Evolutionary conservation across 1,140 invertebrate species (phyloP).

Genomic region (Periplaneta americana): DNA sequence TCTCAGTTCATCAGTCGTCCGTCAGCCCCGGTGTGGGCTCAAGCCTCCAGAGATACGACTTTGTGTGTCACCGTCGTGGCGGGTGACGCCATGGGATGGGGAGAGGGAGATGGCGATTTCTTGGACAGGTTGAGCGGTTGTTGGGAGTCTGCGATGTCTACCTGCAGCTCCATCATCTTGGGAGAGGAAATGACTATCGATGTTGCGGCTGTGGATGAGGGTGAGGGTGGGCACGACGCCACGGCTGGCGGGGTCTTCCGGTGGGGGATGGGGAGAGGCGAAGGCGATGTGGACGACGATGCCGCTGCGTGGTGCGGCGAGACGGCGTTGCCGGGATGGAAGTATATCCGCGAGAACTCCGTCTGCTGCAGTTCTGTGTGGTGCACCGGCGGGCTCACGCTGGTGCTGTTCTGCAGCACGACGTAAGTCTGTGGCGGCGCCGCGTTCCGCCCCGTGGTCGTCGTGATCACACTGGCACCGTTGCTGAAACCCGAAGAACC

Average conservation of each 20-base stretch:
- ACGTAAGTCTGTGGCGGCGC: background rate
- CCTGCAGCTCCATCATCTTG: conserved; percentile 68
- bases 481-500: background rate
- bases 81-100: conserved; percentile 41
- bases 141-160: conserved; percentile 72
- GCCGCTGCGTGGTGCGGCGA: conserved; percentile 17
- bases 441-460: conserved; percentile 18
- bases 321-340: conserved; percentile 6
- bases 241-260: background rate
- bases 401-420: conserved; percentile 18
- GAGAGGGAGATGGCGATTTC: conserved; percentile 76
- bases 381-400: conserved; percentile 13
- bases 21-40: background rate
- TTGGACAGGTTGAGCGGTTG: conserved; percentile 84
- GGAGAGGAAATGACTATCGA: conserved; percentile 35
- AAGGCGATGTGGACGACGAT: conserved; percentile 3
- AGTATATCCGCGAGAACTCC: conserved; percentile 13
- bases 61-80: conserved; percentile 36
- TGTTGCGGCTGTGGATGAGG: conserved; percentile 34
- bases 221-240: conserved; percentile 45
- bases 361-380: conserved; percentile 24
- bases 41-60: conserved; percentile 51
- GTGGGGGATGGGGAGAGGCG: conserved; percentile 22
- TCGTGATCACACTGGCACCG: conserved; percentile 27
- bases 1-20: background rate